Base-by-base conservation (phyloP, 2,888 invertebrate species). In the Perizoma flavofasciatum region DNA sequence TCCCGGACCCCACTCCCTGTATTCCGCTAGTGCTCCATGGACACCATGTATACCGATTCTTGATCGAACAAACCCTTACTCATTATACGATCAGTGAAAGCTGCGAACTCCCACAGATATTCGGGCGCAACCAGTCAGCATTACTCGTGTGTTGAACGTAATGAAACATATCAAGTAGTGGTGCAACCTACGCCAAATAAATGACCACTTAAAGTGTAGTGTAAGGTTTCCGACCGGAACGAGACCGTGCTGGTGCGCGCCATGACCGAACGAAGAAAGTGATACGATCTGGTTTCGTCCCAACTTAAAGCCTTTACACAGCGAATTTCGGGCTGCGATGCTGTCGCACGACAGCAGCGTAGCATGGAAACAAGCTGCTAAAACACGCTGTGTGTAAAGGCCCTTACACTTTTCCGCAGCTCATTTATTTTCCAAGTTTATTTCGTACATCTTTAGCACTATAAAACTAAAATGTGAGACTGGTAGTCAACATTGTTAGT, bases 401-500 rank as follows among this genome's bases (percentile, higher is more conserved):
- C 41, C 50, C 50, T 60, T 78, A 79, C 72, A 80, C 80, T 79
- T 84, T 74, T 81, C 80, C 77, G 88, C 89, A 85, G 86, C 87
- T 83, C 69, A 81, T 86, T 88, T 83, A 81, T 85, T 89, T 89
- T 85, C 80, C 82, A 82, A 81, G 74, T 5, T 22, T 80, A 80
- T 85, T 88, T 88, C 84, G 78, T 88, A 88, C 83, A 83, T 90
- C 89, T 85, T n/a, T 91, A 90, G 88, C 87, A 87, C 88, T 88
- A 88, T 88, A 85, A 83, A 85, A 88, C 89, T 89, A 91, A 90
- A 89, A 91, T 90, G 90, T 92, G 91, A 92, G 92, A 92, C 92
- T 92, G 92, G 91, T 92, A 91, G 91, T 90, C 91, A 81, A 89
- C 90, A 90, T 90, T 91, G 82, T 88, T 92, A 92, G 90, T 86